Base-by-base conservation (phyloP, 2,888 invertebrate genomes). In the Ophraella communa region DNA sequence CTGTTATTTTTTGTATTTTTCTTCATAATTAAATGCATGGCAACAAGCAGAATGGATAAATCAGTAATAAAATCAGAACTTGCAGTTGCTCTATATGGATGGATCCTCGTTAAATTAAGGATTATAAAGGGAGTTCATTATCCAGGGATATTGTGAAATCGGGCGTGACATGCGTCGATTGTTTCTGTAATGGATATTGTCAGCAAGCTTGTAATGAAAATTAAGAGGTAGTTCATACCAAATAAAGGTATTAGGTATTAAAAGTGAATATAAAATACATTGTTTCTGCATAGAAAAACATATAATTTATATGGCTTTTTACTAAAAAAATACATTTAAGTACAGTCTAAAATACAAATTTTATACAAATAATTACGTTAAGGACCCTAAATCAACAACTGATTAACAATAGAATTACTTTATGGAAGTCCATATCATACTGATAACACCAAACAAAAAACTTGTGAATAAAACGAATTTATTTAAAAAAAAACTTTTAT, bases 61-160 rank as follows among this genome's bases (percentile, higher is more conserved):
- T 20, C 5, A n/a, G n/a, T 3, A 18, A 3, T 53, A 10, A 30
- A 53, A 53, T 33, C 18, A 53, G 52, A 10, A 53, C 2, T 45
- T 45, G 21, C 21, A 45, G 30, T 10, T 10, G 30, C 30, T 18
- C 52, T 20, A 18, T 52, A 7, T 33, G 52, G 33, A 33, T 33
- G 5, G 20, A 21, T 54, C n/a, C 20, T 10, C 18, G 54, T 35
- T 54, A 35, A 54, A 54, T 54, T 39, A 14, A 54, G 54, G 39
- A 54, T 21, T 11, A 54, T 54, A 39, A 8, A 54, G n/a, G 39
- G 54, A 35, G 20, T 54, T 39, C 39, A 54, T 54, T 54, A 54
- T 20, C 21, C 14, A 20, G 39, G 35, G 24, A 54, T 33, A 54
- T 54, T 54, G 39, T 17, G 23, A 39, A 3, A 54, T 54, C 54